Evolutionary conservation across 2,888 invertebrate genomes (phyloP).

Genomic region (Steromphala cineraria): DNA sequence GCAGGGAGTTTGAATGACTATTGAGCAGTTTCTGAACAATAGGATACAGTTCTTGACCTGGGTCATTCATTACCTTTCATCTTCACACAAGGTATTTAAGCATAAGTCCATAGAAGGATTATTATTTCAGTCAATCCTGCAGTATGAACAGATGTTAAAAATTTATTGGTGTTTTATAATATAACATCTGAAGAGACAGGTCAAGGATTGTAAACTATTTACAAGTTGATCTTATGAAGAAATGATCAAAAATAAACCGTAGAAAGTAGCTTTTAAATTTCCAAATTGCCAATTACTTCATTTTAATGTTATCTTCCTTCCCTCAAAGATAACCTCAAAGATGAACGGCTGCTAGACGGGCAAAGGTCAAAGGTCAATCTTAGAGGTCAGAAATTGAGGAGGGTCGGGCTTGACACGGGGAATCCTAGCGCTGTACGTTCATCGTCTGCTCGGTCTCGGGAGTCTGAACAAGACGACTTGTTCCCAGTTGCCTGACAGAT

Average conservation of each 20-base stretch:
- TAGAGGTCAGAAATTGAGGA: conserved; percentile 7
- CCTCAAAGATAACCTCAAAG: conserved; percentile 8
- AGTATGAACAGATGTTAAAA: too few relatives aligned
- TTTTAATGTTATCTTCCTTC: conserved; percentile 10
- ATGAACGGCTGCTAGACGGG: not conserved
- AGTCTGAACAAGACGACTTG: not conserved
- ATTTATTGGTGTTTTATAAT: too few relatives aligned
- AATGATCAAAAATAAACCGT: not conserved
- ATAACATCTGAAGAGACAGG: too few relatives aligned
- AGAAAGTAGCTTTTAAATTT: not conserved
- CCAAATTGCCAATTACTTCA: not conserved
- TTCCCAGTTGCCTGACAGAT: not conserved
- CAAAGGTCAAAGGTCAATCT: not conserved
- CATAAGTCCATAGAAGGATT: too few relatives aligned
- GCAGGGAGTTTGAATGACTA: too few relatives aligned
- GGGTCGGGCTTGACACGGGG: conserved; percentile 1
- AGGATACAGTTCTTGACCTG: too few relatives aligned
- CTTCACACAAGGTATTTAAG: too few relatives aligned
- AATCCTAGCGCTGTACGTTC: not conserved
- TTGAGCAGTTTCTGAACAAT: too few relatives aligned
- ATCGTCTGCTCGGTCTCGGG: not conserved
- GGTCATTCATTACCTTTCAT: too few relatives aligned
- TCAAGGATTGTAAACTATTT: not conserved
- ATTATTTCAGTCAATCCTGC: too few relatives aligned
- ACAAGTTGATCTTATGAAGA: not conserved